Evolutionary conservation across 1,140 invertebrate genomes (phyloP).

Genomic region (Drosophila tani): DNA sequence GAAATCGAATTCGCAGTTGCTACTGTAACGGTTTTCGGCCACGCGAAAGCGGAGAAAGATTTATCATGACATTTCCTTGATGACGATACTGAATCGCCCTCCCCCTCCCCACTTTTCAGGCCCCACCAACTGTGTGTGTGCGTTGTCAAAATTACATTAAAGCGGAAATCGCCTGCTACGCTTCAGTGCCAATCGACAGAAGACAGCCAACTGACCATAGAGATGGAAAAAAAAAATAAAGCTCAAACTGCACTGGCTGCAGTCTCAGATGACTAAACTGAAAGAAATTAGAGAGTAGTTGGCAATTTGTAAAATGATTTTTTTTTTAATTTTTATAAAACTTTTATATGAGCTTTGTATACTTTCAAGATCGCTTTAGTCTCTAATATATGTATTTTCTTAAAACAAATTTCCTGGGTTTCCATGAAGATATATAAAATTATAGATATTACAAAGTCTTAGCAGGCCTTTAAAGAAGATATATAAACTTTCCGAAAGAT

Average conservation of each 20-base stretch:
- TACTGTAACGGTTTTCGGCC: slow-evolving; percentile 61
- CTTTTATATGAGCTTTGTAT: too few relatives aligned
- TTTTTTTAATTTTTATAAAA: not conserved
- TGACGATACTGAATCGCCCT: slow-evolving; percentile 32
- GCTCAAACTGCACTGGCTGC: slow-evolving; percentile 25
- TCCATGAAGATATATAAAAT: too few relatives aligned
- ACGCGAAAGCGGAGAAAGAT: slow-evolving; percentile 65
- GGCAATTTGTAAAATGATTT: not conserved
- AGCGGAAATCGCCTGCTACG: slow-evolving; percentile 71
- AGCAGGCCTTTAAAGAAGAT: not conserved
- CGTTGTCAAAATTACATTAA: slow-evolving; percentile 81
- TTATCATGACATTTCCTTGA: slow-evolving; percentile 72
- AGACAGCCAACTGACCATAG: slow-evolving; percentile 40
- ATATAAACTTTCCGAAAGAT: not conserved
- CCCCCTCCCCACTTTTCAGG: not conserved
- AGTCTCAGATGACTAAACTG: slow-evolving; percentile 39
- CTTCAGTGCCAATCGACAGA: slow-evolving; percentile 66
- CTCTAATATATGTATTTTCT: too few relatives aligned
- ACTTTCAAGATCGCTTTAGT: too few relatives aligned
- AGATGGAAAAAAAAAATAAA: slow-evolving; percentile 14
- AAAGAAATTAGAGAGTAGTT: not conserved
- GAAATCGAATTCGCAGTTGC: slow-evolving; percentile 64
- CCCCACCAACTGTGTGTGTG: slow-evolving; percentile 31
- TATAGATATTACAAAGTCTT: too few relatives aligned
- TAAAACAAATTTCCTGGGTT: too few relatives aligned